These are phyloP conservation scores for Lipotes vexillifer DNA, from an alignment of 2,113 vertebrate species.

Conservation along the genomic window DNA sequence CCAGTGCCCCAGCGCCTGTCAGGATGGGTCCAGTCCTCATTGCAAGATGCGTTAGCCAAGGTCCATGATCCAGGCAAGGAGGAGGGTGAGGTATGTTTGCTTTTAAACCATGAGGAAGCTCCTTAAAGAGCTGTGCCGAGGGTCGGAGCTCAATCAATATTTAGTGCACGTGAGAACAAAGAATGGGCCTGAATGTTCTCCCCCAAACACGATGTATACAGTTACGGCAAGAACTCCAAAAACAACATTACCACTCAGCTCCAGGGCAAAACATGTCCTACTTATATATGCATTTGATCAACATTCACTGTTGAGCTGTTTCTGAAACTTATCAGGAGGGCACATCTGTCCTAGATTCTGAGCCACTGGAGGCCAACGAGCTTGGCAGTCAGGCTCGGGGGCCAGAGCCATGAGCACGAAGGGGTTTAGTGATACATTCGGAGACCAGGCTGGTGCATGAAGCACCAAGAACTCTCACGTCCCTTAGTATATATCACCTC, in stretches of 20 bases:
- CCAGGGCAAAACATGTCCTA: neutral
- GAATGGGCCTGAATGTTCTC: neutral
- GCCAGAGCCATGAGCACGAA: neutral
- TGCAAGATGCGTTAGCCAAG: neutral
- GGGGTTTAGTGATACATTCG: neutral
- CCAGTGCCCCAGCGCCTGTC: neutral
- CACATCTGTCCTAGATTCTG: slow-evolving; percentile 26
- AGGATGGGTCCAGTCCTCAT: rapidly evolving
- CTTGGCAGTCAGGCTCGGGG: neutral
- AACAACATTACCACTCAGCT: neutral
- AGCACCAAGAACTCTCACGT: neutral
- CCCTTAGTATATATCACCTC: neutral
- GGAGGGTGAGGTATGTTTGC: neutral
- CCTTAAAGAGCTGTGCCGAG: neutral
- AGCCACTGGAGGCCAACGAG: neutral
- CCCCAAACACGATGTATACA: neutral
- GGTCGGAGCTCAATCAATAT: neutral
- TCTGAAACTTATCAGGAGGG: neutral
- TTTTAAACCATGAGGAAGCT: neutral
- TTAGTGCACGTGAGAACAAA: neutral
- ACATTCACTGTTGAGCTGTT: neutral
- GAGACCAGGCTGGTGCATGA: neutral
- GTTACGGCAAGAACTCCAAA: neutral
- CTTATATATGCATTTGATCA: slow-evolving; percentile 10
- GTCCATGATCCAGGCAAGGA: neutral